Base-by-base conservation (phyloP, 2,797 vertebrate species). In the Ficedula albicollis region DNA sequence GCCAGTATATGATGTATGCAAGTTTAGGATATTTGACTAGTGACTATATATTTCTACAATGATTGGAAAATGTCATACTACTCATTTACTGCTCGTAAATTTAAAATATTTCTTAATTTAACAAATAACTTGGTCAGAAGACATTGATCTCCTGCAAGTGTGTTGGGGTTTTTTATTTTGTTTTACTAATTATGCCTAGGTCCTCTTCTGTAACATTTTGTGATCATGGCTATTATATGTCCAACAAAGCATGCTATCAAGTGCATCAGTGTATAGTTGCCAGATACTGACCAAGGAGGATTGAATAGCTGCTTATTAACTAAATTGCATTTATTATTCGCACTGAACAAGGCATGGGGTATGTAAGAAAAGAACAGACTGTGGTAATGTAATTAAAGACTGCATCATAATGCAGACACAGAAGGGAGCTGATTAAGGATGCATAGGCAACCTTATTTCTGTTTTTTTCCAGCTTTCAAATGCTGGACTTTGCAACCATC, bases 371-470 rank as follows among this genome's bases (percentile, higher is more conserved):
- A 89, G 87, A 92, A 58, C 91, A 92, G 79, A 49, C 87, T 94
- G 66, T 34, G 55, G 52, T 79, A 94, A 96, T 70, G 63, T 95
- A 84, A 79, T 96, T 95, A 94, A 97, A 91, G 85, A 64, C 49
- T 76, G 60, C 30, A 76, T 84, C 60, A 51, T 89, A 77, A 82
- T 90, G 46, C 20, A 32, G 73, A 38, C 73, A 73, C 51, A 86
- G 84, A 62, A 94, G 77, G 89, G 55, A 62, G 55, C n/a, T 91
- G 85, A 84, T 94, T 84, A 90, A 84, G 67, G 60, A 49, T 73
- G 55, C 55, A 51, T 46, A 77, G 89, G 32, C 34, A 88, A 51
- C 23, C 14, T 82, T 86, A 58, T 58, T 90, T 90, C 59, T 86
- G 14, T 0, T 54, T 36, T 77, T 85, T 73, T 49, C 67, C 56